Percentiles rank a stretch among this genome's conserved stretches.
Conservation (phyloP, 2,113 vertebrate species). For the Etheostoma spectabile region DNA sequence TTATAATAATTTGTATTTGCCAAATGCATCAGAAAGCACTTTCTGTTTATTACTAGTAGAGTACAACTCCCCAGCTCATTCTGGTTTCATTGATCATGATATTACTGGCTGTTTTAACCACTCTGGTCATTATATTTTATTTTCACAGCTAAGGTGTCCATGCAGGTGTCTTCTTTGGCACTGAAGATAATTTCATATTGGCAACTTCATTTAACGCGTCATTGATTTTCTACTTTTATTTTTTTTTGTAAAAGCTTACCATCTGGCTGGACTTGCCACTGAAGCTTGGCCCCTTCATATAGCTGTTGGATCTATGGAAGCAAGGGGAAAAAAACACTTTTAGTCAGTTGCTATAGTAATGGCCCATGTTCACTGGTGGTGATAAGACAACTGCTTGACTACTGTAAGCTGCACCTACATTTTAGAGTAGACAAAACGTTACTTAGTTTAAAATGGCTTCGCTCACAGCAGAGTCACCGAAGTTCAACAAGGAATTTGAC, state of each 20-base stretch:
- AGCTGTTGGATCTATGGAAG: slow-evolving; percentile 23
- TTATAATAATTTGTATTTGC: background rate
- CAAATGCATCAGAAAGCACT: background rate
- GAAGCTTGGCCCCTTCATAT: background rate
- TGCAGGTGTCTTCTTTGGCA: background rate
- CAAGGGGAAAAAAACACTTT: background rate
- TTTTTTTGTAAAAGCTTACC: slow-evolving; percentile 36
- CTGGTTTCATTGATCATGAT: background rate
- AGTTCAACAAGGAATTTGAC: background rate
- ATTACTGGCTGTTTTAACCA: background rate
- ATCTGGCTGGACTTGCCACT: slow-evolving; percentile 38
- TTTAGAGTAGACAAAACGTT: slow-evolving; percentile 5
- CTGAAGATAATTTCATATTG: background rate
- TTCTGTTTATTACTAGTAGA: background rate
- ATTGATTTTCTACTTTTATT: background rate
- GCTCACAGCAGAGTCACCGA: background rate
- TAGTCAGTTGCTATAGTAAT: background rate
- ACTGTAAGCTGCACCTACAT: background rate
- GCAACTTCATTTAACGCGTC: background rate
- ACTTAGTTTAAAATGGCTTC: slow-evolving; percentile 48
- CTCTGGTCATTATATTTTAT: background rate
- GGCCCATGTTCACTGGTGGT: background rate
- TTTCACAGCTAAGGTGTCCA: background rate
- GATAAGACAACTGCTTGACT: background rate
- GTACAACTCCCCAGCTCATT: background rate